Percentiles rank a stretch among this genome's conserved stretches.
Evolutionary conservation across 2,888 invertebrate genomes (phyloP).

Genomic region (Agrochola litura): DNA sequence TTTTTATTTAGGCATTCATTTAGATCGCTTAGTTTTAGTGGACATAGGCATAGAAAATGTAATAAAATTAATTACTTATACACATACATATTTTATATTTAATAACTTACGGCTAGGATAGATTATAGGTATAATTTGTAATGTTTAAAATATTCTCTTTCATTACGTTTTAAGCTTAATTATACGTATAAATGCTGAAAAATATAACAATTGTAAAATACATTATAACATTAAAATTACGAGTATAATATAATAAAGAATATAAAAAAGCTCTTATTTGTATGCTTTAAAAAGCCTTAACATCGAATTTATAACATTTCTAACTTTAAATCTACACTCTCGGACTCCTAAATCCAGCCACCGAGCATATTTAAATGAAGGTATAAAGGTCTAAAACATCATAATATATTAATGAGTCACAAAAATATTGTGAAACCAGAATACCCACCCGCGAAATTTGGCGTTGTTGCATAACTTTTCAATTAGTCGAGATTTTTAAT

Average conservation of each 20-base stretch:
- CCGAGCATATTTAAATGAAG: too few relatives aligned
- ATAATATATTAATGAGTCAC: too few relatives aligned
- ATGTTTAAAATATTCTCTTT: slow-evolving; percentile 7
- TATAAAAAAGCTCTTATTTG: slow-evolving; percentile 21
- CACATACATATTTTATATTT: background rate
- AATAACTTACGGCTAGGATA: background rate
- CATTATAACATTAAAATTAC: background rate
- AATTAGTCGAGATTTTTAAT: too few relatives aligned
- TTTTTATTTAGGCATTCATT: background rate
- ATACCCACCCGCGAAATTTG: too few relatives aligned
- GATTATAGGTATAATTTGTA: slow-evolving; percentile 8
- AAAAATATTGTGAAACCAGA: too few relatives aligned
- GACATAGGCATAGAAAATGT: background rate
- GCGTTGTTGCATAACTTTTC: too few relatives aligned
- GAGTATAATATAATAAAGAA: slow-evolving; percentile 17
- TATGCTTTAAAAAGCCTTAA: slow-evolving; percentile 24
- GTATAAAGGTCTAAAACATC: too few relatives aligned
- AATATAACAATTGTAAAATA: slow-evolving; percentile 47
- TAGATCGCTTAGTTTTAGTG: background rate
- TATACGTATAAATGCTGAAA: slow-evolving; percentile 34
- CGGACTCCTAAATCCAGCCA: too few relatives aligned
- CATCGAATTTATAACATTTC: background rate
- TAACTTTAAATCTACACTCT: background rate
- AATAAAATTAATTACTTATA: background rate
- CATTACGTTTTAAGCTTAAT: slow-evolving; percentile 18